Evolutionary conservation across 2,113 vertebrate genomes (phyloP), one percentile per base, ranked within the genome.

Genomic region (Xiphias gladius): DNA sequence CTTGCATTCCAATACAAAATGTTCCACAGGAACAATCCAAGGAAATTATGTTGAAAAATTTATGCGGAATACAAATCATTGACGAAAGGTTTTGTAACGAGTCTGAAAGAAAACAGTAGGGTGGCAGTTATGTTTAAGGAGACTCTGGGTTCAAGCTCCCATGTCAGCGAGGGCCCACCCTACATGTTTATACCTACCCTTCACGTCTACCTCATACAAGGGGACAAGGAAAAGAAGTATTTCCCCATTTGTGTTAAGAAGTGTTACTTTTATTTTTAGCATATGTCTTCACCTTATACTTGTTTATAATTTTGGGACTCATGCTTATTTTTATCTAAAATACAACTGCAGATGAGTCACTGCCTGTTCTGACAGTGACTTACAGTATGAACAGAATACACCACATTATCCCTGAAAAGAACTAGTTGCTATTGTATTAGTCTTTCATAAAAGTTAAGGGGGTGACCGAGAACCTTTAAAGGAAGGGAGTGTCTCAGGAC

Each of bases 1-100:
- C 35, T 37, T 39, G 54, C 72, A 74, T 73, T 86, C 30, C 74
- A 59, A 88, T 76, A 86, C 81, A 83, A 83, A 64, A 68, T 50
- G 74, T 83, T 88, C 73, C 43, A 67, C n/a, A n/a, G 55, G 77
- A 80, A 95, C 92, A 94, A 94, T 92, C 46, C 30, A n/a, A 92
- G 93, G 92, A 95, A 93, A 88, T 86, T 17, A 87, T 87, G 87
- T 48, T 52, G 65, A 86, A 67, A 79, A 76, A 76, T 82, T 30
- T 67, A 83, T 74, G 50, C 5, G 2, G 9, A 84, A 73, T 64
- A 55, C 86, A 79, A 73, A 91, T 84, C 58, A 54, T 6, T 82
- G 22, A 22, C 14, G 12, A 12, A 9, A 32, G 74, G 74, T 84
- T 82, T 30, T 77, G 79, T 89, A 79, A 14, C 50, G 62, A 26